Percentiles rank a stretch among this genome's conserved stretches.
phyloP scores from a whole-genome alignment of 2,797 vertebrate species.

The Amphiprion clarkii region DNA sequence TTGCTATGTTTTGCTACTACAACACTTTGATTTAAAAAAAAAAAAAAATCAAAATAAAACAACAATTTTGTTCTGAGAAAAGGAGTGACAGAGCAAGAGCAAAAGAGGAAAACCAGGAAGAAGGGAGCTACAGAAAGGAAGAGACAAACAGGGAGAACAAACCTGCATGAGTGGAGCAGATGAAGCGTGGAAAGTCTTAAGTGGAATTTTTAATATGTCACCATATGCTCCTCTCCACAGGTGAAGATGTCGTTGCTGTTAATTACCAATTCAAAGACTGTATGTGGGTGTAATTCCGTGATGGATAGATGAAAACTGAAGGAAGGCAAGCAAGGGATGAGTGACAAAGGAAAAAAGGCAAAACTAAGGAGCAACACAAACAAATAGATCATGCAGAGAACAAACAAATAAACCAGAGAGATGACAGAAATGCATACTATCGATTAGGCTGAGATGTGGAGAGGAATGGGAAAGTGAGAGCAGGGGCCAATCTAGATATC shows the following conservation, averaged over 20 bases:
- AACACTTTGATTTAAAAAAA: constrained; percentile 29
- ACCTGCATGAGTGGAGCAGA: constrained; percentile 44
- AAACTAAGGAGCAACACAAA: background rate
- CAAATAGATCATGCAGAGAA: constrained; percentile 19
- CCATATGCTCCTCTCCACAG: constrained; percentile 80
- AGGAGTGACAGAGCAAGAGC: background rate
- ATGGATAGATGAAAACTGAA: constrained; percentile 29
- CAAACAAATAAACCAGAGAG: constrained; percentile 30
- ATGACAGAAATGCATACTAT: constrained; percentile 43
- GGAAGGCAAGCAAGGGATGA: constrained; percentile 9
- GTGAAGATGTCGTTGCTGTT: constrained; percentile 68
- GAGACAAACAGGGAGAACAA: constrained; percentile 18
- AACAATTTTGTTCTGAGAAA: constrained; percentile 34
- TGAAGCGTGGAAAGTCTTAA: constrained; percentile 62
- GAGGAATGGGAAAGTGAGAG: constrained; percentile 28
- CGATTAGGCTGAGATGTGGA: constrained; percentile 32
- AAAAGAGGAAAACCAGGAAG: background rate
- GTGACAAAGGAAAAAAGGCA: background rate
- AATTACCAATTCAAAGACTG: constrained; percentile 65
- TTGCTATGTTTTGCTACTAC: constrained; percentile 17
- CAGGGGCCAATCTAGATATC: constrained; percentile 37
- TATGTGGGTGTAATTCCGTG: constrained; percentile 51
- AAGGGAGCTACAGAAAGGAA: constrained; percentile 11
- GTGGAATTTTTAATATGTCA: constrained; percentile 78
- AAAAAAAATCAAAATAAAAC: constrained; percentile 14